These are phyloP conservation scores for Siniperca undulata DNA, from an alignment of 2,797 vertebrate species.

Conservation along the genomic window DNA sequence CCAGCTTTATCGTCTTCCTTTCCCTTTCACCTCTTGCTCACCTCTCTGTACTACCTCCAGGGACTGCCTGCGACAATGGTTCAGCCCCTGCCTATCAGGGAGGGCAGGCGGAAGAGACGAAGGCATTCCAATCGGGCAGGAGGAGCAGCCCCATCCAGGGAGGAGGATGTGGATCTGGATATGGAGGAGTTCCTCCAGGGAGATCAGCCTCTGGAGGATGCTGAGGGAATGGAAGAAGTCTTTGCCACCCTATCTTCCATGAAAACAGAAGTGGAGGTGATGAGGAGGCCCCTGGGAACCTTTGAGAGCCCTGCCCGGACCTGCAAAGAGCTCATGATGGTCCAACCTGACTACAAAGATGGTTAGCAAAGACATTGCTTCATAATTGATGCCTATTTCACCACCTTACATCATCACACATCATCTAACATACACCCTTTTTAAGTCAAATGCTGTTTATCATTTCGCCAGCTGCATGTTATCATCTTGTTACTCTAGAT, in stretches of 20 bases:
- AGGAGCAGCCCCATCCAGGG: conserved; percentile 42
- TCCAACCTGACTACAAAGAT: conserved; percentile 88
- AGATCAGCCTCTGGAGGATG: conserved; percentile 77
- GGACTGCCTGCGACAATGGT: conserved; percentile 85
- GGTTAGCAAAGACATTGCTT: conserved; percentile 80
- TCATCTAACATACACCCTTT: not conserved
- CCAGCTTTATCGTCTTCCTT: conserved; percentile 15
- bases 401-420: not conserved
- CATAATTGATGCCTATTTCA: not conserved
- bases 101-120: conserved; percentile 80
- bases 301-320: conserved; percentile 90
- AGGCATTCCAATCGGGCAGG: conserved; percentile 60
- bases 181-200: conserved; percentile 83
- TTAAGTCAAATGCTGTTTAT: conserved; percentile 4
- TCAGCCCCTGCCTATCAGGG: conserved; percentile 83
- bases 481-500: conserved; percentile 25
- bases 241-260: conserved; percentile 91
- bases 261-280: conserved; percentile 90
- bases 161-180: conserved; percentile 76
- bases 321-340: conserved; percentile 91
- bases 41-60: conserved; percentile 72
- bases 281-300: conserved; percentile 89
- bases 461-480: conserved; percentile 10
- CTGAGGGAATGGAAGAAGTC: conserved; percentile 92
- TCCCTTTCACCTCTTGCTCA: conserved; percentile 26